Base-by-base conservation (phyloP, 2,888 invertebrate genomes). In the Scaptomyza flava region DNA sequence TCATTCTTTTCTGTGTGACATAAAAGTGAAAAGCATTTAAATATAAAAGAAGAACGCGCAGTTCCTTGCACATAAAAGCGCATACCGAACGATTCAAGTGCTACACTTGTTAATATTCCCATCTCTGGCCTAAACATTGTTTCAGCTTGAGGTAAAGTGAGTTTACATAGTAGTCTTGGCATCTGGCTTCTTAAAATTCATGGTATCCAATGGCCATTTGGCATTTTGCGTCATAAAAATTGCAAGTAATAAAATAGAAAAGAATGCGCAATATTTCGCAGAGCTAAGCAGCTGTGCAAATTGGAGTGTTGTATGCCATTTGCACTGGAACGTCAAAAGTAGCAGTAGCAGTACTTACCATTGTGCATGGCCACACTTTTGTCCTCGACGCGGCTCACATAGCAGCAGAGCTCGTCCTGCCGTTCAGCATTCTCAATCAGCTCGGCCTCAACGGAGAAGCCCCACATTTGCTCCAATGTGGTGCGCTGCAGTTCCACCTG, bases 381-480 rank as follows among this genome's bases (percentile, higher is more conserved):
- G 92, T 98, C 98, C 92, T 98, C 98, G 61, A 99, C 98, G 69
- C 98, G 95, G 93, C 98, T 98, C 87, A 99, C 98, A 93, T 98
- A 99, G 92, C 98, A 98, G 93, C 98, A 98, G 48, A 99, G 95
- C 92, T 99, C 98, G 92, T 98, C 98, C 92, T 98, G 98, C 57
- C 98, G 94, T 92, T 98, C 98, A 9, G 97, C 96, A 92, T 98
- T 98, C 92, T 98, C 98, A 73, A 98, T 98, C 65, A 99, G 94
- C 93, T 99, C 98, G 3, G 98, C 98, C 92, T 99, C 99, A 54
- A 99, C 98, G 75, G 97, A 97, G 93, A 99, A 98, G 82, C 99
- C 99, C 96, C 98, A 99, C 96, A 98, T 98, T 92, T 97, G 97
- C 89, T 98, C 98, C 88, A 97, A 93, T 9, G 97, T 96, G 77